A percentile compares a stretch with the other conserved stretches of the same genome.
phyloP scores from a whole-genome alignment of 2,888 invertebrate genomes.

The Thera britannica region DNA sequence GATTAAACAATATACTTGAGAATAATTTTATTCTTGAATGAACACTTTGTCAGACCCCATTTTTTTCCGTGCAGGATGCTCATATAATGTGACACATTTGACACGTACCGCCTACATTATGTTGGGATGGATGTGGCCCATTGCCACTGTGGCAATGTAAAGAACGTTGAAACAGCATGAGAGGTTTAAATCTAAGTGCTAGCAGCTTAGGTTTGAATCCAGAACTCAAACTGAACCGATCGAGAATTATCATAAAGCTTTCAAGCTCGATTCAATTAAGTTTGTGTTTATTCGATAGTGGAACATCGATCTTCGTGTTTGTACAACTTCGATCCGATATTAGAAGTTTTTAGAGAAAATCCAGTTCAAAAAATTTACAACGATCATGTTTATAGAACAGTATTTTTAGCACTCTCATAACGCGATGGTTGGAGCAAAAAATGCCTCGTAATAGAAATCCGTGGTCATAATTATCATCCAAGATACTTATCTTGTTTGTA shows the following conservation, averaged over 20 bases:
- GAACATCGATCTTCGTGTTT: background rate
- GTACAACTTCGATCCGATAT: background rate
- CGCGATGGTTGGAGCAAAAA: too few relatives aligned
- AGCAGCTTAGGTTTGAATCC: background rate
- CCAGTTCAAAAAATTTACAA: background rate
- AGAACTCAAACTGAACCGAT: background rate
- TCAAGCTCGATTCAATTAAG: slow-evolving; percentile 2
- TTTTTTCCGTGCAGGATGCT: too few relatives aligned
- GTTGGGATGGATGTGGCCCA: background rate
- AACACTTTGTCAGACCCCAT: too few relatives aligned
- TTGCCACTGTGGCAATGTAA: background rate
- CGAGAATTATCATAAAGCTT: slow-evolving; percentile 5
- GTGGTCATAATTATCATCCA: too few relatives aligned
- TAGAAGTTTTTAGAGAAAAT: background rate
- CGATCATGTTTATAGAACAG: background rate
- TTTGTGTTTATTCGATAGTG: background rate
- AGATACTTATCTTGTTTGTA: too few relatives aligned
- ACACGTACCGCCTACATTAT: too few relatives aligned
- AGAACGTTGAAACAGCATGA: background rate
- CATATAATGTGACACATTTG: too few relatives aligned
- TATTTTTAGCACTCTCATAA: background rate
- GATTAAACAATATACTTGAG: too few relatives aligned
- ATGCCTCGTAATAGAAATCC: too few relatives aligned
- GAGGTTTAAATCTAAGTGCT: background rate
- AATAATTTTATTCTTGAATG: too few relatives aligned